Evolutionary conservation across 2,888 invertebrate genomes (phyloP).

Genomic region (Empis stercorea): DNA sequence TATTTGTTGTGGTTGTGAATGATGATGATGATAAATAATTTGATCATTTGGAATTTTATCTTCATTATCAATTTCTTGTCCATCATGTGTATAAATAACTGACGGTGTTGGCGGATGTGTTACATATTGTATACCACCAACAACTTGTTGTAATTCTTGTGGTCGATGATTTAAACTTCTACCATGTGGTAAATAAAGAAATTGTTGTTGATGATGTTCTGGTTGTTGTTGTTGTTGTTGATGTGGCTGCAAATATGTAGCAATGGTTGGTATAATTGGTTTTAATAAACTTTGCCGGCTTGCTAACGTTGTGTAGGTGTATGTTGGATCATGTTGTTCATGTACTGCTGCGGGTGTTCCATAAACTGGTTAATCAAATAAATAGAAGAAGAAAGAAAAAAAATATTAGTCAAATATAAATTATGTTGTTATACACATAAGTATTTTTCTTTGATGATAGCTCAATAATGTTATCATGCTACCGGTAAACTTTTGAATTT

Average conservation of each 20-base stretch:
- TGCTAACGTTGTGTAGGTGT: no score
- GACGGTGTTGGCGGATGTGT: no score
- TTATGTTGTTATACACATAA: no score
- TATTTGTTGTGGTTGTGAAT: no score
- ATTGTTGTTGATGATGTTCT: neutral
- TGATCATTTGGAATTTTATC: no score
- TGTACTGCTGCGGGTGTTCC: neutral
- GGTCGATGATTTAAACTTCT: neutral
- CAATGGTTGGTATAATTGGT: neutral
- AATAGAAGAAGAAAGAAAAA: neutral
- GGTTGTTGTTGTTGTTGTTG: constrained; percentile 3
- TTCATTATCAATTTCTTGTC: no score
- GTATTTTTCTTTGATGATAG: neutral
- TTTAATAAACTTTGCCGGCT: neutral
- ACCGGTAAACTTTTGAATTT: constrained; percentile 1
- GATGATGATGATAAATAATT: no score
- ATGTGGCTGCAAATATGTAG: constrained; percentile 1
- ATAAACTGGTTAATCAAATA: neutral
- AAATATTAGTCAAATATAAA: neutral
- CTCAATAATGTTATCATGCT: constrained; percentile 6
- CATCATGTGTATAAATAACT: no score
- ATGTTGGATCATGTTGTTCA: no score
- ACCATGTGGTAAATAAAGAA: neutral
- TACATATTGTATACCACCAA: no score
- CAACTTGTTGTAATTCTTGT: no score